Conservation (phyloP, 2,113 vertebrate genomes). For the Elephantulus edwardii region DNA sequence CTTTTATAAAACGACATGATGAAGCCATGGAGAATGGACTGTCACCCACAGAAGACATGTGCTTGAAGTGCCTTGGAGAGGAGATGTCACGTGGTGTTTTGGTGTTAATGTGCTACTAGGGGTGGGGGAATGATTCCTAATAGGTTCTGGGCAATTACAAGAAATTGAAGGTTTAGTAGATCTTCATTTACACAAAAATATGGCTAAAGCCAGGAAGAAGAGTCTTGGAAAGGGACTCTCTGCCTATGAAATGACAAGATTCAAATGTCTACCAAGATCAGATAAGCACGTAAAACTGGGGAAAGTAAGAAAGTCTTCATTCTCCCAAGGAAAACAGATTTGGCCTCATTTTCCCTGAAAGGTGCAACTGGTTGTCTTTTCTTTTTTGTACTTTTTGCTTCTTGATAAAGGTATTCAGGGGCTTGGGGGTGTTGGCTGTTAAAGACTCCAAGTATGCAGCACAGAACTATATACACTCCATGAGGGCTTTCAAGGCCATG, state of each 20-base stretch:
- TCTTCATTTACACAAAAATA: background rate
- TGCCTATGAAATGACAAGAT: background rate
- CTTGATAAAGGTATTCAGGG: background rate
- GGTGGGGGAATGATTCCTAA: slow-evolving; percentile 19
- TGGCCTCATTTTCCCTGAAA: slow-evolving; percentile 24
- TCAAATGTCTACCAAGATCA: background rate
- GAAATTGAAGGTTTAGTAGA: background rate
- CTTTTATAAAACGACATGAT: background rate
- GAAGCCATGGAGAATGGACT: background rate
- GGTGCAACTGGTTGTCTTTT: background rate
- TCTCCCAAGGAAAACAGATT: background rate
- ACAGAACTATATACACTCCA: background rate
- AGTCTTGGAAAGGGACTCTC: background rate
- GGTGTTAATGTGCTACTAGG: background rate
- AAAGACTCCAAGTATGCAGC: background rate
- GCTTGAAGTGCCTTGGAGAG: background rate
- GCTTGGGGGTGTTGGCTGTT: background rate
- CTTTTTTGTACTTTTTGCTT: slow-evolving; percentile 11
- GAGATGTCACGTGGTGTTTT: background rate
- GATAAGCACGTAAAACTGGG: slow-evolving; percentile 12
- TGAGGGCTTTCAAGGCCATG: background rate
- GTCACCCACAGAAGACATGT: background rate
- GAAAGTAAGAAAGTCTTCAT: background rate
- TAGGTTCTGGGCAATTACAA: background rate
- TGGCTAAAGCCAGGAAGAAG: background rate